Percentiles rank a stretch among this genome's conserved stretches.
Conservation (phyloP, 2,113 vertebrate species). For the Ailuropoda melanoleuca region DNA sequence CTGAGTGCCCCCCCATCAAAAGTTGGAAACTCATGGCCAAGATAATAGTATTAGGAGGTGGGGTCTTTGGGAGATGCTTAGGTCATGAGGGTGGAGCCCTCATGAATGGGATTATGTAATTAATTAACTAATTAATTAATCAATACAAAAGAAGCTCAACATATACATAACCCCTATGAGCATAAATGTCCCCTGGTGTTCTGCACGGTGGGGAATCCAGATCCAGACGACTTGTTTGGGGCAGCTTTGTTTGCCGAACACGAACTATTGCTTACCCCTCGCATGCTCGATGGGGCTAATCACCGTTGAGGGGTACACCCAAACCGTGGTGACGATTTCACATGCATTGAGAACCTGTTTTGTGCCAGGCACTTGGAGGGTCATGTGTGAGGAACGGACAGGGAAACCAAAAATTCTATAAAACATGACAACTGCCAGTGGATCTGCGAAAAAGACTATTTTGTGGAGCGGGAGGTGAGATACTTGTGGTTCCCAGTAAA, state of each 20-base stretch:
- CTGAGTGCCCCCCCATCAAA: neutral
- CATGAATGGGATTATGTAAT: neutral
- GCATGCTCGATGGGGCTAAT: accelerated
- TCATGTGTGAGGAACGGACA: neutral
- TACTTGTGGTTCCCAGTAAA: neutral
- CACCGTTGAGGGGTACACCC: neutral
- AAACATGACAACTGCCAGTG: too few species aligned
- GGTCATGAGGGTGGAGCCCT: neutral
- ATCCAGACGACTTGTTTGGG: neutral
- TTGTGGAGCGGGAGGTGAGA: neutral
- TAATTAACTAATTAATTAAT: neutral
- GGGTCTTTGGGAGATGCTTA: too few species aligned
- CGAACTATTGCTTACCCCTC: neutral
- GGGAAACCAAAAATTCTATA: neutral
- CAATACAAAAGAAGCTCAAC: neutral
- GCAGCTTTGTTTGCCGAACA: neutral
- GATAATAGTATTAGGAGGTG: neutral
- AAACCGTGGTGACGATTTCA: neutral
- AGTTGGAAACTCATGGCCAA: accelerated
- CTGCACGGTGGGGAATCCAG: neutral
- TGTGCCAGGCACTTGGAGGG: neutral
- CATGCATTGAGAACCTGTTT: accelerated
- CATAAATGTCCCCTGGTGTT: neutral
- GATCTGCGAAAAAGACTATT: neutral
- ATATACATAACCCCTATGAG: neutral